phyloP scores from a whole-genome alignment of 2,888 invertebrate species.

The Andrena dorsata region DNA sequence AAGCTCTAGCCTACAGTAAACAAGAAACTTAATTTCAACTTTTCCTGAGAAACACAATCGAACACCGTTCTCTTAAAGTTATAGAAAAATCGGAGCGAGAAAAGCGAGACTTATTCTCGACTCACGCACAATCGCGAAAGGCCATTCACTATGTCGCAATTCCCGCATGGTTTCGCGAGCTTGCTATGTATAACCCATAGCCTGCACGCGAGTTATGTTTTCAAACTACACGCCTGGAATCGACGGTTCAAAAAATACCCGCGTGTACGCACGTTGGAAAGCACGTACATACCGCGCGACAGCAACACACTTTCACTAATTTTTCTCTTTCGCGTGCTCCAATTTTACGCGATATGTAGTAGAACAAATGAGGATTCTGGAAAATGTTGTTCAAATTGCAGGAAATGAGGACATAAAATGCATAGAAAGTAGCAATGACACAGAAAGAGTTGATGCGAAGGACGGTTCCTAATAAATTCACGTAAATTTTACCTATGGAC shows the following conservation, averaged over 20 bases:
- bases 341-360: not conserved
- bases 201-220: conserved; percentile 2
- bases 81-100: not conserved
- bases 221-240: conserved; percentile 4
- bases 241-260: not conserved
- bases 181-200: conserved; percentile 1
- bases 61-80: not conserved
- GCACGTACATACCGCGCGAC: not conserved
- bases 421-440: too few relatives aligned
- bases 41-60: not conserved
- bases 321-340: not conserved
- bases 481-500: too few relatives aligned
- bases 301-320: conserved; percentile 3
- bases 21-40: not conserved
- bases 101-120: conserved; percentile 1
- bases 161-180: conserved; percentile 26
- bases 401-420: too few relatives aligned
- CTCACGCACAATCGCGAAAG: conserved; percentile 23
- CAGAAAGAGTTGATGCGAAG: too few relatives aligned
- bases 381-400: too few relatives aligned
- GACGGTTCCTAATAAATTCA: too few relatives aligned
- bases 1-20: too few relatives aligned
- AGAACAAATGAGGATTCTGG: too few relatives aligned
- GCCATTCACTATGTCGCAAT: conserved; percentile 60
- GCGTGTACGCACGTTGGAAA: not conserved